phyloP scores from a whole-genome alignment of 2,888 invertebrate species.

The Idaea dimidiata region DNA sequence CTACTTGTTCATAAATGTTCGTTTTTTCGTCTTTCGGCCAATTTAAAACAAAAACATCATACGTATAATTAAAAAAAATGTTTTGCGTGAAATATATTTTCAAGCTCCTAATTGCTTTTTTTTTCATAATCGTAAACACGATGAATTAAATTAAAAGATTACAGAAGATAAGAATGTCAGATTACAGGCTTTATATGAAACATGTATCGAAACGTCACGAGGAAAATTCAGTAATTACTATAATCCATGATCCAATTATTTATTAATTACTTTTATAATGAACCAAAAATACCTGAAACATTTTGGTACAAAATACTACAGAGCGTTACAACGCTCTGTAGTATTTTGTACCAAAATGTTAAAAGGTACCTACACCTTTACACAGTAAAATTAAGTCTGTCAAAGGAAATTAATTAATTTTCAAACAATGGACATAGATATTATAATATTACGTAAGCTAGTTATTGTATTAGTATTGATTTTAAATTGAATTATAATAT shows the following conservation, averaged over 20 bases:
- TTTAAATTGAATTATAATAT: neutral
- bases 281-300: neutral
- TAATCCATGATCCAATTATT: neutral
- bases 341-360: too few species aligned
- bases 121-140: neutral
- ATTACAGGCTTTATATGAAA: neutral
- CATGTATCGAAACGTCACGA: neutral
- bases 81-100: too few species aligned
- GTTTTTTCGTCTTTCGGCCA: neutral
- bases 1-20: neutral
- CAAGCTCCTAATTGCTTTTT: too few species aligned
- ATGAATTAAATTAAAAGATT: neutral
- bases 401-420: conserved; percentile 1
- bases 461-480: neutral
- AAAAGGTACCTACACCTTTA: too few species aligned
- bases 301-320: neutral
- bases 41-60: neutral
- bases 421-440: neutral
- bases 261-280: neutral
- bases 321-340: neutral
- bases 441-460: neutral
- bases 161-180: neutral
- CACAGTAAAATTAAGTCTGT: neutral
- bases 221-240: neutral
- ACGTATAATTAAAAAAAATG: too few species aligned